These are phyloP conservation scores for Saguinus midas DNA, from an alignment of 2,113 vertebrate genomes.

Conservation along the genomic window DNA sequence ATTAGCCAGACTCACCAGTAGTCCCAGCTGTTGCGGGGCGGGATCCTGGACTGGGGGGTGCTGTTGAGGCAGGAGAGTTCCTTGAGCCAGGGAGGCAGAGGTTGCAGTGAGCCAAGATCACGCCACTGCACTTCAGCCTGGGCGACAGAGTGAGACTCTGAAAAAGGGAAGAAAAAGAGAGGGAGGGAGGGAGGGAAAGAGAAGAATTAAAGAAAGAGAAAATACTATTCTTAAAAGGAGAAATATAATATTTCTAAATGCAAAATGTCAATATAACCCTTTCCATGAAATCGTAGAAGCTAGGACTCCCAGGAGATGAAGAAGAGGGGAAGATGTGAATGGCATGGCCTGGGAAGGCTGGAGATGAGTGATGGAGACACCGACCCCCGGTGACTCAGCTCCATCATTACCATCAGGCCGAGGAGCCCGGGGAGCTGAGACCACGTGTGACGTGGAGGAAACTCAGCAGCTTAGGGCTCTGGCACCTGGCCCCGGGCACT, in stretches of 20 bases:
- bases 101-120: too few relatives aligned
- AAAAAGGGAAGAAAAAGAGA: too few relatives aligned
- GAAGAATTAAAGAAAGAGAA: too few relatives aligned
- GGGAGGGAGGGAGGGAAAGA: too few relatives aligned
- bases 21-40: too few relatives aligned
- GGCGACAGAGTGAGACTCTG: too few relatives aligned
- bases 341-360: neutral
- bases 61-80: too few relatives aligned
- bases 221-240: neutral
- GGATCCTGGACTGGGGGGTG: too few relatives aligned
- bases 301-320: neutral
- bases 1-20: too few relatives aligned
- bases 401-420: accelerated
- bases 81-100: too few relatives aligned
- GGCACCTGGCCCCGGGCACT: neutral
- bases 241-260: neutral
- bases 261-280: neutral
- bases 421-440: accelerated
- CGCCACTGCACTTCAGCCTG: too few relatives aligned
- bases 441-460: accelerated
- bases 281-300: neutral
- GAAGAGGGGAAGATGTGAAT: neutral
- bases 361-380: neutral
- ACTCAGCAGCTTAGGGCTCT: too few relatives aligned
- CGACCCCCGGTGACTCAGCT: neutral